Evolutionary conservation across 53 echinoderm and acorn worm species (phyloP), one percentile per base, ranked within the genome.

Genomic region (Apostichopus leukothele): DNA sequence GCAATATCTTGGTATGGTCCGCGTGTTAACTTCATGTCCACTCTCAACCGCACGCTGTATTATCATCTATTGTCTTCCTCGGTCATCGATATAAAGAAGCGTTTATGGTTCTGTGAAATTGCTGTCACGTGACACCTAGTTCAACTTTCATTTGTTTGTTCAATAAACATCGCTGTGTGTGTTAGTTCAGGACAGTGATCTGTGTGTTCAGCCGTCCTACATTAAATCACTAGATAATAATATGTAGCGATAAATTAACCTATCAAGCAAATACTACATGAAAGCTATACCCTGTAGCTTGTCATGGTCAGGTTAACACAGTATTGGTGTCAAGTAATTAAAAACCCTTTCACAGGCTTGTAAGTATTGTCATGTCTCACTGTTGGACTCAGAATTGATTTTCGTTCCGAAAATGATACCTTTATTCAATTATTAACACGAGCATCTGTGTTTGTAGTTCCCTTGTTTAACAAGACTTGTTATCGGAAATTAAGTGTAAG

Each of bases 361-460:
- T 79, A 52, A 79, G 53, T 79, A 51, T 79, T 53, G 51, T 79
- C 79, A 79, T 79, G 39, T 79, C 50, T 53, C n/a, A 79, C 79
- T 79, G 79, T 51, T 79, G 53, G 53, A 79, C 51, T 53, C 51
- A 51, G 51, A 79, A 79, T 79, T 79, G 79, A 79, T 79, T 79
- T 79, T 52, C n/a, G 79, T 79, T 53, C 79, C 16, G 79, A 51
- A 79, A 79, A 51, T 53, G 79, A 79, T 50, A 79, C 79, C 50
- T 79, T 79, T 79, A 50, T 52, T n/a, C 79, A 79, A 79, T 79
- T 79, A 52, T 52, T 52, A 52, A 51, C 50, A 52, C 51, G 79
- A 53, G 51, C 79, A 79, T 52, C 79, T 79, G 79, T 79, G 79
- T 79, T 79, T 79, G 79, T 79, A 52, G 53, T 79, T 79, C 79